Evolutionary conservation across 2,888 invertebrate species (phyloP).

Genomic region (Emesis furor): DNA sequence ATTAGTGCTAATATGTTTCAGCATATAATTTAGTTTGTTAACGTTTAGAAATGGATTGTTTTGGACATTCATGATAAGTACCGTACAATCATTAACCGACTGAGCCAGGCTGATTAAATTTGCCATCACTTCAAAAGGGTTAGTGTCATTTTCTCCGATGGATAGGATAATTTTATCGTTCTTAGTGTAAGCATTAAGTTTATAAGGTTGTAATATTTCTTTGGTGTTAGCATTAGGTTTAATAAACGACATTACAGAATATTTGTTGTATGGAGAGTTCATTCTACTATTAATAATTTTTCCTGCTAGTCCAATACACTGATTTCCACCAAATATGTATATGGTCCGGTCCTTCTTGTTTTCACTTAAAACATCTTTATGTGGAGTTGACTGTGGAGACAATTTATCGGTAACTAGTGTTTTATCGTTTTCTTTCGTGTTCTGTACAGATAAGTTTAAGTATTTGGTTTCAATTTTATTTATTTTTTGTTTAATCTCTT

Average conservation of each 20-base stretch:
- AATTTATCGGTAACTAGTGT: no score
- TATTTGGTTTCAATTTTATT: no score
- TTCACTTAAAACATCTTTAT: no score
- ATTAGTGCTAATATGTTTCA: not conserved
- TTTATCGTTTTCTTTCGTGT: no score
- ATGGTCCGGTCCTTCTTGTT: not conserved
- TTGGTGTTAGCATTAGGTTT: not conserved
- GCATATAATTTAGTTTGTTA: not conserved
- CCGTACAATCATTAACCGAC: not conserved
- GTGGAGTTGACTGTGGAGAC: no score
- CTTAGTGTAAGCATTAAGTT: not conserved
- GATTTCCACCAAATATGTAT: not conserved
- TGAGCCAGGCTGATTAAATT: not conserved
- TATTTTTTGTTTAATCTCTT: no score
- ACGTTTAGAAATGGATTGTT: not conserved
- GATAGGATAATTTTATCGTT: not conserved
- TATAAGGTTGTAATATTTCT: not conserved
- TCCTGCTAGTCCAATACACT: not conserved
- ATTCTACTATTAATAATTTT: not conserved
- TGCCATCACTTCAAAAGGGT: not conserved
- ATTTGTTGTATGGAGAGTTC: not conserved
- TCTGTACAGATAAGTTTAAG: no score
- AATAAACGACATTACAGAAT: not conserved
- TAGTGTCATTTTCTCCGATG: not conserved
- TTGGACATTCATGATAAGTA: not conserved